Evolutionary conservation across 2,888 invertebrate species (phyloP).

Genomic region (Tachina grossa): DNA sequence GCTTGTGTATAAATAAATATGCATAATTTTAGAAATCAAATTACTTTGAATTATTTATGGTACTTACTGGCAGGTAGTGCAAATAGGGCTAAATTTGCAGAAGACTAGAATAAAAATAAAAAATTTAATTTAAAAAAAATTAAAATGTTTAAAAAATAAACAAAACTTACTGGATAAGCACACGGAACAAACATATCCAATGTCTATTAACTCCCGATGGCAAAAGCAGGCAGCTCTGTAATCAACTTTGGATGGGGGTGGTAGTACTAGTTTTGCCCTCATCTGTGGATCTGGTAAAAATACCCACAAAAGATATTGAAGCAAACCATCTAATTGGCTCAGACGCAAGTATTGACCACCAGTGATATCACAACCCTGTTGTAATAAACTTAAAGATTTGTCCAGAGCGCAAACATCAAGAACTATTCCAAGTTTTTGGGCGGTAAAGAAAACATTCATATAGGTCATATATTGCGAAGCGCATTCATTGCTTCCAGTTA

Average conservation of each 20-base stretch:
- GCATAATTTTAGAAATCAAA: neutral
- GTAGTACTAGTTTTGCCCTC: slow-evolving; percentile 91
- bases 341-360: slow-evolving; percentile 95
- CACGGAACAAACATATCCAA: slow-evolving; percentile 98
- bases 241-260: slow-evolving; percentile 95
- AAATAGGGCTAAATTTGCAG: slow-evolving; percentile 98
- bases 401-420: slow-evolving; percentile 97
- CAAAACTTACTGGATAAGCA: slow-evolving; percentile 96
- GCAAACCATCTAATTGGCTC: slow-evolving; percentile 91
- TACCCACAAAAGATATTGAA: slow-evolving; percentile 88
- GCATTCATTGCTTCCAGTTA: slow-evolving; percentile 95
- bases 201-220: slow-evolving; percentile 96
- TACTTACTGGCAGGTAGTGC: slow-evolving; percentile 98
- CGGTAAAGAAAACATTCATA: slow-evolving; percentile 99
- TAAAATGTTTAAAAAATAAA: neutral
- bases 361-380: slow-evolving; percentile 98
- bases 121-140: slow-evolving; percentile 17
- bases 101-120: slow-evolving; percentile 87
- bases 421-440: slow-evolving; percentile 93
- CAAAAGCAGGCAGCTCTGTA: slow-evolving; percentile 99
- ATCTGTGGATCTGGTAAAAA: slow-evolving; percentile 94
- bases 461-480: slow-evolving; percentile 98
- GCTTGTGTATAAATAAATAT: neutral
- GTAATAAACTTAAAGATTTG: slow-evolving; percentile 93
- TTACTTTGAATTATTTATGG: slow-evolving; percentile 36